Conservation (phyloP, 2,888 invertebrate genomes). For the Brachycybe producta region DNA sequence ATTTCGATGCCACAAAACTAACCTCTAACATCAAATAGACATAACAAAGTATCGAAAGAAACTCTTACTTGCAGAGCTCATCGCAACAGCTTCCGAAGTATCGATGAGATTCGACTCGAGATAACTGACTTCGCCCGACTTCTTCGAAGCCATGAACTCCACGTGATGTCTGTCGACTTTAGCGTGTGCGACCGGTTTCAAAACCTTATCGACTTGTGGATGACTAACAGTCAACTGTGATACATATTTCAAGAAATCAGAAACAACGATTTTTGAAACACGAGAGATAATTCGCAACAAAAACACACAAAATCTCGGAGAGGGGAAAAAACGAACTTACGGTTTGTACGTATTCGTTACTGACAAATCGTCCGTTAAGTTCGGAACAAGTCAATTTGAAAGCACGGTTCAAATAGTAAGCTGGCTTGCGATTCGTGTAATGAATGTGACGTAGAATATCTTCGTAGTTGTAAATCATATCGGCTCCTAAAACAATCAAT, state of each 20-base stretch:
- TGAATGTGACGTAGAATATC: constrained; percentile 60
- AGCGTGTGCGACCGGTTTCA: constrained; percentile 41
- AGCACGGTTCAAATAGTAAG: constrained; percentile 85
- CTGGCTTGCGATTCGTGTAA: constrained; percentile 92
- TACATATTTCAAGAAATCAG: constrained; percentile 10
- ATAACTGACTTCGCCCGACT: constrained; percentile 32
- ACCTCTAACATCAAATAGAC: too few species aligned
- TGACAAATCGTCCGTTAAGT: constrained; percentile 80
- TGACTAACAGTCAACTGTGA: constrained; percentile 68
- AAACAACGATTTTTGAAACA: not conserved
- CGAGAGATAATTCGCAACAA: not conserved
- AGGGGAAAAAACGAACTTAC: constrained; percentile 39
- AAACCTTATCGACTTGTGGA: constrained; percentile 44
- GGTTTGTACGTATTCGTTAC: constrained; percentile 90
- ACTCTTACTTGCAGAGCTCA: constrained; percentile 36
- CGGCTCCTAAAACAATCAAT: constrained; percentile 43
- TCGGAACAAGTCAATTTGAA: constrained; percentile 93
- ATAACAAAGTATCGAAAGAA: not conserved
- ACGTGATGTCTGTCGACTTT: constrained; percentile 49
- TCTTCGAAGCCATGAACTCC: constrained; percentile 44
- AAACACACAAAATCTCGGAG: constrained; percentile 3
- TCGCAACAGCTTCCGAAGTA: constrained; percentile 32
- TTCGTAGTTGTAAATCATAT: constrained; percentile 63
- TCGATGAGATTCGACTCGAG: constrained; percentile 33
- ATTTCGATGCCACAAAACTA: too few species aligned